phyloP scores from a whole-genome alignment of 2,888 invertebrate genomes.

The Dolomedes plantarius region DNA sequence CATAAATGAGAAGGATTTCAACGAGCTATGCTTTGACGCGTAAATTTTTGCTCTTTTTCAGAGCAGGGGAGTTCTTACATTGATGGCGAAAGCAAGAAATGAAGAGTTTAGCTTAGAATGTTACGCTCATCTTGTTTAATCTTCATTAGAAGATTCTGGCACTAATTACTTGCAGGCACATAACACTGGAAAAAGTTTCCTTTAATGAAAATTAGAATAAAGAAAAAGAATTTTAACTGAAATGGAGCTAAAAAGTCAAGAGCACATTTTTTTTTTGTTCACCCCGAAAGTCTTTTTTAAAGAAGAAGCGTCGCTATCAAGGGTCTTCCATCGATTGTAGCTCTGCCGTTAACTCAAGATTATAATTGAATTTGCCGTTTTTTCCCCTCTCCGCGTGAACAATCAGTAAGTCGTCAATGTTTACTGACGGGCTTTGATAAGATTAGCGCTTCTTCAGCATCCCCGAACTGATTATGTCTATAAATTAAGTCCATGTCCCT shows the following conservation, averaged over 20 bases:
- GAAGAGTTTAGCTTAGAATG: constrained; percentile 47
- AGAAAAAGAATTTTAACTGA: constrained; percentile 53
- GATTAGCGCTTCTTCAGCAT: constrained; percentile 28
- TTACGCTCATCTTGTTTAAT: constrained; percentile 38
- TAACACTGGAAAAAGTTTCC: constrained; percentile 39
- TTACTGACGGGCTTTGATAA: constrained; percentile 43
- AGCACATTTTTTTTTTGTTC: constrained; percentile 22
- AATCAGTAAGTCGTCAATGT: constrained; percentile 53
- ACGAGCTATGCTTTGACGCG: constrained; percentile 20
- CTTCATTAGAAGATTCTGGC: constrained; percentile 46
- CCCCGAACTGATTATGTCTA: constrained; percentile 43
- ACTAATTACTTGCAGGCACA: constrained; percentile 48
- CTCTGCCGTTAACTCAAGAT: constrained; percentile 43
- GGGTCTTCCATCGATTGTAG: constrained; percentile 44
- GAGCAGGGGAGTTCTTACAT: constrained; percentile 22
- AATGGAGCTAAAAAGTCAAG: constrained; percentile 62
- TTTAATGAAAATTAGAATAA: constrained; percentile 48
- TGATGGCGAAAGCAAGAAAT: constrained; percentile 51
- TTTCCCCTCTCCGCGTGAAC: constrained; percentile 26
- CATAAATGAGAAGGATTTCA: constrained; percentile 47
- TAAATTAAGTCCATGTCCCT: constrained; percentile 25
- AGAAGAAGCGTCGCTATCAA: constrained; percentile 40
- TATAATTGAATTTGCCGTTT: constrained; percentile 56
- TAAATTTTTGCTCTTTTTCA: not conserved
- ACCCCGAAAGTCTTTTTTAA: constrained; percentile 28